Conservation (phyloP, 2,888 invertebrate genomes). For the Chrysotoxum bicinctum region DNA sequence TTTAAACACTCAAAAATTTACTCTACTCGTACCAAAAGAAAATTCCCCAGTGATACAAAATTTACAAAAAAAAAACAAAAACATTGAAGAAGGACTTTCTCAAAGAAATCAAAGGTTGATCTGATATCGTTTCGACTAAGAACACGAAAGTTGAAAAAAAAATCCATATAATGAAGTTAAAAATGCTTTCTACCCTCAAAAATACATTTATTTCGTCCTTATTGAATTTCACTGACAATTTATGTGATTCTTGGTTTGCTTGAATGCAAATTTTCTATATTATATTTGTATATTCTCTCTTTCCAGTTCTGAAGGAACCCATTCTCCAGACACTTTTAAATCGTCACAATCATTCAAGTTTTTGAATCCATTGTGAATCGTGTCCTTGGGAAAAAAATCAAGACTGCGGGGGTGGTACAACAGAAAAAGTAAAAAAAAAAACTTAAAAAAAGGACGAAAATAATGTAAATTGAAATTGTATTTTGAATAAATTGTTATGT, state of each 20-base stretch:
- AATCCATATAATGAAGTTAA: slow-evolving; percentile 57
- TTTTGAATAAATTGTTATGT: slow-evolving; percentile 54
- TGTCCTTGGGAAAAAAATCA: slow-evolving; percentile 33
- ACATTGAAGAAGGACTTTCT: slow-evolving; percentile 22
- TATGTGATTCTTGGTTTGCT: slow-evolving; percentile 52
- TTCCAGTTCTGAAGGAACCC: neutral
- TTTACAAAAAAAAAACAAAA: neutral
- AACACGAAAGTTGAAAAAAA: neutral
- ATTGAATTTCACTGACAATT: slow-evolving; percentile 62
- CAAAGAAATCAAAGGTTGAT: slow-evolving; percentile 57
- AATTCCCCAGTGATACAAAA: slow-evolving; percentile 25
- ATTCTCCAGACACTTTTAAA: slow-evolving; percentile 31
- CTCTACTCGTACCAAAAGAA: neutral
- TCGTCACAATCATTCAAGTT: slow-evolving; percentile 70
- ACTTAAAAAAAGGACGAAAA: neutral
- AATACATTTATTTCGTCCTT: neutral
- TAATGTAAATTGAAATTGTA: slow-evolving; percentile 13
- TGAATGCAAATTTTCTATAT: slow-evolving; percentile 54
- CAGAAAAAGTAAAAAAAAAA: neutral
- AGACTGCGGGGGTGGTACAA: neutral
- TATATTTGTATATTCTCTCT: neutral
- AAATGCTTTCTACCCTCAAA: slow-evolving; percentile 43
- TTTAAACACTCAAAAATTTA: neutral
- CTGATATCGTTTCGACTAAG: slow-evolving; percentile 51
- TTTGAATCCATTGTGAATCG: slow-evolving; percentile 31